Base-by-base conservation (phyloP, 2,797 vertebrate species). In the Triplophysa yarkandensis region DNA sequence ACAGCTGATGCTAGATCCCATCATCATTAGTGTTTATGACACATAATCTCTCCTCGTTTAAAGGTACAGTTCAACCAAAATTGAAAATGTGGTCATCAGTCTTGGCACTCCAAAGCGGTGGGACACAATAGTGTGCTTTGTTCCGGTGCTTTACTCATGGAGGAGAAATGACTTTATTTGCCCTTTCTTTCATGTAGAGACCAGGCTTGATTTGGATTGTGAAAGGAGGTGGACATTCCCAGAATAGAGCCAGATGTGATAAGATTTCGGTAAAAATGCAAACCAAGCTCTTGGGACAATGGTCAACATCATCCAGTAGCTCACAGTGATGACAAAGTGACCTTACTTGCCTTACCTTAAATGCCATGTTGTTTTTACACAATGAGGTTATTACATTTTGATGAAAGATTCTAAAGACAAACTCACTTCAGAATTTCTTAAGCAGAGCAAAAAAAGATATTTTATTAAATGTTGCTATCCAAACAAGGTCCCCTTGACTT, bases 1-100 rank as follows among this genome's bases (percentile, higher is more conserved):
- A 79, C 43, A 55, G 41, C 57, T 44, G 36, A 70, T 39, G 68
- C 52, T 74, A 16, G 30, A 62, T 62, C 19, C 27, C 41, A 61
- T 64, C 65, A 74, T 74, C 60, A 70, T 41, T 77, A 60, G 74
- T 66, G 65, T 74, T 67, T 66, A 74, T 76, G 65, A 75, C 57
- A 69, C 62, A 41, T 43, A 21, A 80, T 66, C 68, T 75, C 67
- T 75, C 41, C 62, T 63, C 32, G 39, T 57, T 71, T 65, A 65
- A 58, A 58, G 27, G 27, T 30, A 58, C 16, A n/a, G 28, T 58
- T 58, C 55, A 58, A 17, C 7, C 17, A 6, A 58, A 58, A 32
- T 30, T 9, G 52, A 54, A 32, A 30, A 58, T 32, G 30, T 9
- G 28, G 28, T 58, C 28, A 58, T 32, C 52, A 16, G 4, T 39